Evolutionary conservation across 2,888 invertebrate genomes (phyloP).

Genomic region (Sphinx pinastri): DNA sequence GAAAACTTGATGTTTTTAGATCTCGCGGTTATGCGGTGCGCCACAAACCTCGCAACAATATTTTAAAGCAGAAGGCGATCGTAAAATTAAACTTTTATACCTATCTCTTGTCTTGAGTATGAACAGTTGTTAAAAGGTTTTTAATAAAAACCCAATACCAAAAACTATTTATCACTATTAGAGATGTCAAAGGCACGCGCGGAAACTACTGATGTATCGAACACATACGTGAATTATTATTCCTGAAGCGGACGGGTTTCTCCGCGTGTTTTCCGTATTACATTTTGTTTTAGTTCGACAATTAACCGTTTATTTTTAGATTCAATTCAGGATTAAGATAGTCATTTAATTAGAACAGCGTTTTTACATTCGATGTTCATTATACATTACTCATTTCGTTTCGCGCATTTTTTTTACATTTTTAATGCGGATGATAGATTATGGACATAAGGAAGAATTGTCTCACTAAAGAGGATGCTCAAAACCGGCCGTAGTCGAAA

Average conservation of each 20-base stretch:
- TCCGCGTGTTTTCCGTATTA: neutral
- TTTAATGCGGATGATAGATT: too few species aligned
- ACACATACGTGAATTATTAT: slow-evolving; percentile 2
- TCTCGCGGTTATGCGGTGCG: neutral
- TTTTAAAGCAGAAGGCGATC: neutral
- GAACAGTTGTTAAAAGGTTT: neutral
- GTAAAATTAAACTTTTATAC: too few species aligned
- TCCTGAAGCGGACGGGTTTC: slow-evolving; percentile 14
- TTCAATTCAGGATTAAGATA: too few species aligned
- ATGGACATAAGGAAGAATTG: too few species aligned
- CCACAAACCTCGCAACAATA: slow-evolving; percentile 6
- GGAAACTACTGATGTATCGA: neutral
- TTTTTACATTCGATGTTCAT: too few species aligned
- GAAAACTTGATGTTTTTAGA: neutral
- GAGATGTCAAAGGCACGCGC: neutral
- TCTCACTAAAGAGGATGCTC: too few species aligned
- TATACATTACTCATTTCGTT: too few species aligned
- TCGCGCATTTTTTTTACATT: too few species aligned
- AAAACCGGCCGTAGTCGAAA: too few species aligned
- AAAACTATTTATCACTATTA: neutral
- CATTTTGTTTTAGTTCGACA: neutral
- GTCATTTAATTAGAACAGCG: too few species aligned
- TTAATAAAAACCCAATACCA: too few species aligned
- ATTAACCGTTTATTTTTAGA: neutral
- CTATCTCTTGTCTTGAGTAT: too few species aligned